phyloP scores from a whole-genome alignment of 2,888 invertebrate genomes.

The Hemaris fuciformis region DNA sequence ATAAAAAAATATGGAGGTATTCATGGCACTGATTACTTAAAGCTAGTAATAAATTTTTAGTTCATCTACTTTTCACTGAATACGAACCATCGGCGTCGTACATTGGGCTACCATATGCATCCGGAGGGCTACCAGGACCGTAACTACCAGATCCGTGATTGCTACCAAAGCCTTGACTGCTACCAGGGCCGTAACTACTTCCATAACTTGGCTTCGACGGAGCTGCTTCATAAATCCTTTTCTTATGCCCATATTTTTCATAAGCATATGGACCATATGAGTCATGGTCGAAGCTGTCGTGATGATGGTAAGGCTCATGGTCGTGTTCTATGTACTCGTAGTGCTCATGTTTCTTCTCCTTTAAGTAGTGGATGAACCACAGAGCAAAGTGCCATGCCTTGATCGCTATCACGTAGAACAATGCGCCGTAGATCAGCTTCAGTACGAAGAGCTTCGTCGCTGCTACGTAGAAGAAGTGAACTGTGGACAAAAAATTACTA shows the following conservation, averaged over 20 bases:
- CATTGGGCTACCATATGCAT: slow-evolving; percentile 17
- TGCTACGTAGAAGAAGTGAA: slow-evolving; percentile 69
- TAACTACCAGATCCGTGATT: not conserved
- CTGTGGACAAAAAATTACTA: slow-evolving; percentile 59
- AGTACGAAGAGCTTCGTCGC: slow-evolving; percentile 66
- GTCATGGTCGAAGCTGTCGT: slow-evolving; percentile 31
- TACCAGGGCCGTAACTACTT: not conserved
- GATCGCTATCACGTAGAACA: slow-evolving; percentile 55
- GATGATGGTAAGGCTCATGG: slow-evolving; percentile 37
- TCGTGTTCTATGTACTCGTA: slow-evolving; percentile 53
- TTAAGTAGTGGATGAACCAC: slow-evolving; percentile 69
- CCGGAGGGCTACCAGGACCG: not conserved
- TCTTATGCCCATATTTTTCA: slow-evolving; percentile 28
- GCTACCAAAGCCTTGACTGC: not conserved
- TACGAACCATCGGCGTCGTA: slow-evolving; percentile 73
- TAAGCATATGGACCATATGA: slow-evolving; percentile 24
- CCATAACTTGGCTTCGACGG: not conserved
- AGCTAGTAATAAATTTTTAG: not conserved
- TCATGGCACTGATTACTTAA: not conserved
- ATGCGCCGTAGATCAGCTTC: slow-evolving; percentile 63
- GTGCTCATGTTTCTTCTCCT: slow-evolving; percentile 53
- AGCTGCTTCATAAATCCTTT: slow-evolving; percentile 12
- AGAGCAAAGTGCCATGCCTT: slow-evolving; percentile 67
- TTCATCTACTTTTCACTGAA: slow-evolving; percentile 45
- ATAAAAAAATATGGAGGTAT: slow-evolving; percentile 1